Conservation (phyloP, 2,113 vertebrate species). For the Trochalopteron elliotii region DNA sequence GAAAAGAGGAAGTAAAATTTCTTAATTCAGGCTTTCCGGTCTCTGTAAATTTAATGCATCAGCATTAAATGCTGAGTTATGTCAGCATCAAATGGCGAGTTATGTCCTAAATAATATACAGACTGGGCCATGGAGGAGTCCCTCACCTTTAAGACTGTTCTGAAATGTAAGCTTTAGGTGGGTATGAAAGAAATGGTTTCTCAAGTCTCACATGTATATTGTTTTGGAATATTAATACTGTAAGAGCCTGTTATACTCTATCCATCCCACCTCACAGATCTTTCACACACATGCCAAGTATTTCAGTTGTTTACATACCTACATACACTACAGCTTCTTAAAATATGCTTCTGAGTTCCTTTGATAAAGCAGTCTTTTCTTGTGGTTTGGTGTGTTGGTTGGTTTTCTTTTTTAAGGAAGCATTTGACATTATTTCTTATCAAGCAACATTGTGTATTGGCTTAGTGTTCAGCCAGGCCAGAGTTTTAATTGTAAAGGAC, state of each 20-base stretch:
- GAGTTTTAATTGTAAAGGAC: not conserved
- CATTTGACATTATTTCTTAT: not conserved
- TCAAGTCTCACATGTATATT: not conserved
- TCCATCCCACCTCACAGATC: not conserved
- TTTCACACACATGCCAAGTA: not conserved
- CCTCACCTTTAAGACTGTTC: not conserved
- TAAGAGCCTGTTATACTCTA: not conserved
- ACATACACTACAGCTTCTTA: not conserved
- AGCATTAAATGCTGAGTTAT: not conserved
- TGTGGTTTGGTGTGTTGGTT: not conserved
- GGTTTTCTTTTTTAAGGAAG: not conserved
- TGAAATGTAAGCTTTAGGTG: not conserved
- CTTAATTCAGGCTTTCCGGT: not conserved
- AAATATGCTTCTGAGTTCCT: not conserved
- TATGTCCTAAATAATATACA: not conserved
- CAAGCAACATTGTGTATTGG: not conserved
- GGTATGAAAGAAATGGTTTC: not conserved
- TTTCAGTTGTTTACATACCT: not conserved
- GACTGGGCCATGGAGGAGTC: not conserved
- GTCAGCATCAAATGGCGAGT: not conserved
- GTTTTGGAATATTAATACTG: not conserved
- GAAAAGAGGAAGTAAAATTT: constrained; percentile 54
- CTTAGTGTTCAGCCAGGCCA: not conserved
- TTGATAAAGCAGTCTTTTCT: not conserved
- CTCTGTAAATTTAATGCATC: not conserved